phyloP scores from a whole-genome alignment of 1,140 invertebrate species.

The Drosophila paulistorum region DNA sequence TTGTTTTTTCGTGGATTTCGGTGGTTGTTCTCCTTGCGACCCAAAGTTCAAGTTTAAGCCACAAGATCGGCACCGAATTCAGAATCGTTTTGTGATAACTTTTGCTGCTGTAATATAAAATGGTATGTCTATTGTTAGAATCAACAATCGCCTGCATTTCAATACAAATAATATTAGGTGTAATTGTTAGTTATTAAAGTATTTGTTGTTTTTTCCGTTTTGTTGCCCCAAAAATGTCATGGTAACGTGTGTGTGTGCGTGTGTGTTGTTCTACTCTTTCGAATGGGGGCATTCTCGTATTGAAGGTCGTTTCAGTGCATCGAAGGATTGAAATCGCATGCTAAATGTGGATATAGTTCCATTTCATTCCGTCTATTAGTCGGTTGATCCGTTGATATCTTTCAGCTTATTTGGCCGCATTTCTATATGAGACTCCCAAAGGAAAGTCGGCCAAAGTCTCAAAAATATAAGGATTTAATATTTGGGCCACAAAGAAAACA shows the following conservation, averaged over 20 bases:
- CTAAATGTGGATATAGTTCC: no score
- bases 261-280: not conserved
- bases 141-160: no score
- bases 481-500: not conserved
- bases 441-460: not conserved
- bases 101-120: not conserved
- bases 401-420: no score
- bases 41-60: constrained; percentile 2
- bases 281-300: not conserved
- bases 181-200: not conserved
- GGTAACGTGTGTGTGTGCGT: not conserved
- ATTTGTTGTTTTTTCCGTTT: not conserved
- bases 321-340: no score
- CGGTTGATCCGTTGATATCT: no score
- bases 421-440: no score
- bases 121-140: not conserved
- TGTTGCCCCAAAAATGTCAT: constrained; percentile 10
- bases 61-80: constrained; percentile 19
- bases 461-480: not conserved
- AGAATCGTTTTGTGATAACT: not conserved
- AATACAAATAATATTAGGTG: not conserved
- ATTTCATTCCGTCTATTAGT: no score
- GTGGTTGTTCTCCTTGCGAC: constrained; percentile 49
- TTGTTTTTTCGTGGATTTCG: constrained; percentile 29
- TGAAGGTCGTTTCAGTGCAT: not conserved